phyloP scores from a whole-genome alignment of 2,113 vertebrate genomes.

The Lethenteron camtschaticum region DNA sequence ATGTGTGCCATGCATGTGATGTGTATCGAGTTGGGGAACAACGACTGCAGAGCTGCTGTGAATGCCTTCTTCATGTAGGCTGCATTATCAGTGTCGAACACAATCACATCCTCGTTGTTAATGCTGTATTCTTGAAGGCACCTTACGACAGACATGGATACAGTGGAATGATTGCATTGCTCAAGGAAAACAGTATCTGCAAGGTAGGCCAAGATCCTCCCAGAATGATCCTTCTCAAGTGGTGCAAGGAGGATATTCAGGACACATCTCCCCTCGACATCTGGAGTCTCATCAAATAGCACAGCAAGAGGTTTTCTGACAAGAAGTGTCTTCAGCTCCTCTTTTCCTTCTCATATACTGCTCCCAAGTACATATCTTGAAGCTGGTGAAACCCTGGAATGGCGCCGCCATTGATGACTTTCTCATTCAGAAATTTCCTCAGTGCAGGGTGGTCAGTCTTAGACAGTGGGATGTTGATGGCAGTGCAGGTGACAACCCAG shows the following conservation, averaged over 20 bases:
- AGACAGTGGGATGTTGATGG: conserved; percentile 9
- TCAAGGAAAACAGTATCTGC: conserved; percentile 10
- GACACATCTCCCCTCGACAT: conserved; percentile 11
- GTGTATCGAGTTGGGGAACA: conserved; percentile 11
- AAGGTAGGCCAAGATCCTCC: conserved; percentile 10
- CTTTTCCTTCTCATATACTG: conserved; percentile 9
- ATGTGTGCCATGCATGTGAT: conserved; percentile 6
- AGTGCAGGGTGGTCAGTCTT: conserved; percentile 8
- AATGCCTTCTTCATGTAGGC: conserved; percentile 12
- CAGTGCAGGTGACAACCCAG: conserved; percentile 8
- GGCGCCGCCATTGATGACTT: conserved; percentile 9
- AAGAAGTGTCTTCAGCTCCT: conserved; percentile 7
- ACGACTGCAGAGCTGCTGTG: conserved; percentile 8
- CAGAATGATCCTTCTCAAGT: conserved; percentile 8
- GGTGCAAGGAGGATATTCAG: no score
- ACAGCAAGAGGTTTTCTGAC: conserved; percentile 11
- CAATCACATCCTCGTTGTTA: conserved; percentile 11
- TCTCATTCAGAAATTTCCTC: conserved; percentile 7
- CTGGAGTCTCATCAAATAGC: conserved; percentile 11
- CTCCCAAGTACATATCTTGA: conserved; percentile 9
- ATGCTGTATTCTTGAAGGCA: conserved; percentile 11
- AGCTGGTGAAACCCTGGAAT: conserved; percentile 10
- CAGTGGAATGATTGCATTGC: conserved; percentile 9
- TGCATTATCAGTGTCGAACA: conserved; percentile 13
- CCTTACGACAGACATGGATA: conserved; percentile 5